A percentile compares a stretch with the other conserved stretches of the same genome.
Evolutionary conservation across 2,888 invertebrate genomes (phyloP).

Genomic region (Micropterix aruncella): DNA sequence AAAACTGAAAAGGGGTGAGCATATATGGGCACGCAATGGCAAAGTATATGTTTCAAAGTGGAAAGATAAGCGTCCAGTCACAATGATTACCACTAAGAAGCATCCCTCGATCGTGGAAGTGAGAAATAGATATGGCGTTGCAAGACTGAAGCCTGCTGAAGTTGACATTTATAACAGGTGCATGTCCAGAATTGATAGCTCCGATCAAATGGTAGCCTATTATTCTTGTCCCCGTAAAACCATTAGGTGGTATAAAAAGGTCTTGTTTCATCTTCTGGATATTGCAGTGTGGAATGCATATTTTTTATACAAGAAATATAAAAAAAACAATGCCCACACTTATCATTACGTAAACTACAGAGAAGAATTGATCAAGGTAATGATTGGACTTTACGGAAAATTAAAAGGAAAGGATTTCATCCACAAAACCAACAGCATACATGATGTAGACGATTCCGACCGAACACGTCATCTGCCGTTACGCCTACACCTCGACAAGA

Average conservation of each 20-base stretch:
- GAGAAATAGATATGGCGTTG: constrained; percentile 13
- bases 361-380: no score
- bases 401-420: no score
- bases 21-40: constrained; percentile 15
- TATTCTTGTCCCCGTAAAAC: constrained; percentile 17
- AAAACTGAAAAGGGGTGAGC: constrained; percentile 15
- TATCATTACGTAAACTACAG: no score
- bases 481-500: no score
- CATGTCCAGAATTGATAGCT: constrained; percentile 14
- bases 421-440: no score
- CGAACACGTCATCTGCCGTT: no score
- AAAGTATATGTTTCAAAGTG: constrained; percentile 16
- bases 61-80: constrained; percentile 15
- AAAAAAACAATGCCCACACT: no score
- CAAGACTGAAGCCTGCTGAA: constrained; percentile 6
- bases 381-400: no score
- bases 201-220: constrained; percentile 18
- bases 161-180: constrained; percentile 12
- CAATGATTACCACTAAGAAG: constrained; percentile 15
- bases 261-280: constrained; percentile 17
- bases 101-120: constrained; percentile 13
- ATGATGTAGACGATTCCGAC: no score
- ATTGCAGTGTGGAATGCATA: constrained; percentile 16
- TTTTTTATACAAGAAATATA: constrained; percentile 9
- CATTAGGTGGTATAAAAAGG: constrained; percentile 18